phyloP scores from a whole-genome alignment of 1,140 invertebrate species.

The Drosophila pseudoananassae region DNA sequence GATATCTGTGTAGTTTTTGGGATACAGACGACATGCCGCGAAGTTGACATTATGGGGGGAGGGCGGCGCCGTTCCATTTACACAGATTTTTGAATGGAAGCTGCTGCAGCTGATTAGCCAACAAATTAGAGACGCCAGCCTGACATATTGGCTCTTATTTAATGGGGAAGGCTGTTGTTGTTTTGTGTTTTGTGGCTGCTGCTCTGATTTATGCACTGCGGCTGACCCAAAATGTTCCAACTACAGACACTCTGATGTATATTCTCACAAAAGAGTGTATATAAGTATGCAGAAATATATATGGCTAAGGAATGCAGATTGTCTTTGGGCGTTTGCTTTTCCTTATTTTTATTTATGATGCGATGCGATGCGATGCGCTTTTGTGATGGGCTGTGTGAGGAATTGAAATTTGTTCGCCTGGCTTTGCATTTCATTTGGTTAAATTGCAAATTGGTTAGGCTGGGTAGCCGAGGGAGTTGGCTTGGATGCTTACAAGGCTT shows the following conservation, averaged over 20 bases:
- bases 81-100: conserved; percentile 39
- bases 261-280: conserved; percentile 8
- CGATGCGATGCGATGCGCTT: conserved; percentile 4
- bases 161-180: conserved; percentile 36
- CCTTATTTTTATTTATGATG: conserved; percentile 50
- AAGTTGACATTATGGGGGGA: conserved; percentile 23
- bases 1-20: conserved; percentile 5
- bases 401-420: conserved; percentile 57
- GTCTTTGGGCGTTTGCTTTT: conserved; percentile 31
- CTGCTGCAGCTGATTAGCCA: conserved; percentile 73
- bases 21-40: conserved; percentile 26
- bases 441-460: conserved; percentile 52
- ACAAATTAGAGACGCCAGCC: conserved; percentile 72
- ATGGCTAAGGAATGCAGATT: conserved; percentile 27
- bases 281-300: conserved; percentile 9
- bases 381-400: conserved; percentile 19
- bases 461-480: conserved; percentile 35
- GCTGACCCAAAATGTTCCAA: conserved; percentile 65
- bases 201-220: conserved; percentile 69
- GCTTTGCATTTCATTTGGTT: conserved; percentile 74
- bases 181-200: conserved; percentile 9
- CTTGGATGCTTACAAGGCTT: conserved; percentile 23
- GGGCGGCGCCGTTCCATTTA: conserved; percentile 67
- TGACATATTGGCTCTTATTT: conserved; percentile 74
- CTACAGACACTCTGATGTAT: conserved; percentile 5